A percentile compares a stretch with the other conserved stretches of the same genome.
phyloP scores from a whole-genome alignment of 2,797 vertebrate genomes.

The Protonibea diacanthus region DNA sequence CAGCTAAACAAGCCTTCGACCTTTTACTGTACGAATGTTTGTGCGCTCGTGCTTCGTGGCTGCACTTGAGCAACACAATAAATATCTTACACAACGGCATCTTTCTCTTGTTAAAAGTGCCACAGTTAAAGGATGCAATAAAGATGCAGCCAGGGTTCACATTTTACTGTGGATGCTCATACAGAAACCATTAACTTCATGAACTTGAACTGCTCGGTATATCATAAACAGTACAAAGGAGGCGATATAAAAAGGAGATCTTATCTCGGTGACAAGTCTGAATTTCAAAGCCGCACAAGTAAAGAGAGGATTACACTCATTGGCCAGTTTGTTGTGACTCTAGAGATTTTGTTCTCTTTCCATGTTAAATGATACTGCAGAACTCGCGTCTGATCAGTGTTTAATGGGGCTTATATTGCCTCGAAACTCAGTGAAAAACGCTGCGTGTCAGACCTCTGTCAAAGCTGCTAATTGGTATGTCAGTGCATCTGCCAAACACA shows the following conservation, averaged over 20 bases:
- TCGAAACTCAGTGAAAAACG: not conserved
- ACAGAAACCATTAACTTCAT: slow-evolving; percentile 27
- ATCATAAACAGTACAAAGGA: slow-evolving; percentile 9
- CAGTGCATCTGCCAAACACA: not conserved
- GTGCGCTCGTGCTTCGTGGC: slow-evolving; percentile 8
- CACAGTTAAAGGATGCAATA: slow-evolving; percentile 33
- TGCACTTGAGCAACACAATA: slow-evolving; percentile 39
- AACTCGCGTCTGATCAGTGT: slow-evolving; percentile 6
- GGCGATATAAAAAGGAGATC: not conserved
- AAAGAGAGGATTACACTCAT: slow-evolving; percentile 21
- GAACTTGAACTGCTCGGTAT: not conserved
- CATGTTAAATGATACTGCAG: not conserved
- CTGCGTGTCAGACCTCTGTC: not conserved
- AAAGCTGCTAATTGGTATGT: not conserved
- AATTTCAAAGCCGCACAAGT: slow-evolving; percentile 15
- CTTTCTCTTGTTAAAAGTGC: slow-evolving; percentile 45
- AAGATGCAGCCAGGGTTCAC: slow-evolving; percentile 42
- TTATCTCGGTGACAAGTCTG: slow-evolving; percentile 10
- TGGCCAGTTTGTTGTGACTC: slow-evolving; percentile 13
- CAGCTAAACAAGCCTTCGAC: slow-evolving; percentile 49
- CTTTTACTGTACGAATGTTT: slow-evolving; percentile 41
- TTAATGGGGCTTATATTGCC: not conserved
- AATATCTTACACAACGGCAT: slow-evolving; percentile 33
- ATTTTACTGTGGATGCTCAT: slow-evolving; percentile 39
- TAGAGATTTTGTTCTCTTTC: slow-evolving; percentile 37